Base-by-base conservation (phyloP, 1,140 invertebrate species). In the Sarcophaga peregrina region DNA sequence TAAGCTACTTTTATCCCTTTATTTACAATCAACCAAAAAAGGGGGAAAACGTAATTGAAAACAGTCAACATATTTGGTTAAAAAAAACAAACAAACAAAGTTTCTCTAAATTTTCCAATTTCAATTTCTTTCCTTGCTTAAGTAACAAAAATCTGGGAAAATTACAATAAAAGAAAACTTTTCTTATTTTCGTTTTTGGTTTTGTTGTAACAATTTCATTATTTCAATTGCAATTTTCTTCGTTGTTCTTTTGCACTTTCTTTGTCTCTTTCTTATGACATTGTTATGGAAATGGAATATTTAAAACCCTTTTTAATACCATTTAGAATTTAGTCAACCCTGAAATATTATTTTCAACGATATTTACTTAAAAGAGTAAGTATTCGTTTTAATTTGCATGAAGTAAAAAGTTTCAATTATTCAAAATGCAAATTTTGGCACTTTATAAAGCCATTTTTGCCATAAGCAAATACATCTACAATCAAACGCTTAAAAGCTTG, bases 381-480 rank as follows among this genome's bases (percentile, higher is more conserved):
- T 58, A 58, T 58, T 58, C 0, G 15, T 58, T n/a, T 13, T 58
- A 58, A 58, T 58, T 58, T 58, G 15, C n/a, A 15, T 58, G 11
- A 58, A 58, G 54, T 58, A 58, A 74, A 74, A 5, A 74, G 15
- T 74, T 74, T 37, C 73, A 74, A 74, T 74, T 74, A 74, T 37
- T 74, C 15, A 74, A 74, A 74, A 74, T 74, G 25, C 73, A 74
- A 74, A 74, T 74, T 74, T 74, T 45, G 5, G 25, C 73, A 37
- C 9, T 74, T 74, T 9, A 74, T 74, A 37, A 37, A 74, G 45
- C 73, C 13, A 37, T 74, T 74, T 58, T 74, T 58, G 54, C 54
- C 54, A 13, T n/a, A 58, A n/a, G 46, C 73, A 8, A 37, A 45
- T 46, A 74, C 46, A 45, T 9, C 73, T 17, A 15, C 7, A 13